Base-by-base conservation (phyloP, 2,888 invertebrate species). In the Phania funesta region DNA sequence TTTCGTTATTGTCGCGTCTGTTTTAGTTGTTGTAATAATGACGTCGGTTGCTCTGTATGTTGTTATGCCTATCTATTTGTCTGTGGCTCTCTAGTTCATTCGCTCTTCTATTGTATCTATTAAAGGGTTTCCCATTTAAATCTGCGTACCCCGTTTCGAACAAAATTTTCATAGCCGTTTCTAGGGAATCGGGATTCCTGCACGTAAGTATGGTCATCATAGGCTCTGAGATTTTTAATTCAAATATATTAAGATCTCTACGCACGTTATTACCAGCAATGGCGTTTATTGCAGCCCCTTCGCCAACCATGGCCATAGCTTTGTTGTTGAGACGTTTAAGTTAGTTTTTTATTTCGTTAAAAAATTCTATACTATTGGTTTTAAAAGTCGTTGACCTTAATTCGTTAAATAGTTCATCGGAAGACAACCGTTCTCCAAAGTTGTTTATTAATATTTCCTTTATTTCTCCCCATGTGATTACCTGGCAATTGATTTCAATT, bases 401-500 rank as follows among this genome's bases (percentile, higher is more conserved):
- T 26, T 44, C 20, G 20, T 84, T 81, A 50, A 70, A 83, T 1
- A 83, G 62, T 54, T 81, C 71, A 5, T 83, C 80, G 2, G 18
- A 35, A 38, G 65, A 79, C 24, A 68, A 35, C 22, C 68, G 65
- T 29, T 84, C 79, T 20, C 82, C 76, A 48, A 82, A 82, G 64
- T 84, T 84, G 18, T 82, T 82, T 52, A 76, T 46, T 24, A 81
- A 41, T 9, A 82, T 50, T 41, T 35, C 32, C 50, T 80, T 84
- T 8, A 77, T 80, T 20, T 83, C 60, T 24, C 2, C 9, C 83
- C 83, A 84, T 29, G 68, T 77, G 24, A 44, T 41, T 26, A 52
- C 74, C 8, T 83, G 83, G 29, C 58, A 76, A 75, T 80, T 80
- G 20, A 84, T 80, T 74, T 80, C 80, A 13, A 80, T 67, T 29